These are phyloP conservation scores for Triplophysa bombifrons DNA, from an alignment of 2,797 vertebrate species.

Conservation along the genomic window DNA sequence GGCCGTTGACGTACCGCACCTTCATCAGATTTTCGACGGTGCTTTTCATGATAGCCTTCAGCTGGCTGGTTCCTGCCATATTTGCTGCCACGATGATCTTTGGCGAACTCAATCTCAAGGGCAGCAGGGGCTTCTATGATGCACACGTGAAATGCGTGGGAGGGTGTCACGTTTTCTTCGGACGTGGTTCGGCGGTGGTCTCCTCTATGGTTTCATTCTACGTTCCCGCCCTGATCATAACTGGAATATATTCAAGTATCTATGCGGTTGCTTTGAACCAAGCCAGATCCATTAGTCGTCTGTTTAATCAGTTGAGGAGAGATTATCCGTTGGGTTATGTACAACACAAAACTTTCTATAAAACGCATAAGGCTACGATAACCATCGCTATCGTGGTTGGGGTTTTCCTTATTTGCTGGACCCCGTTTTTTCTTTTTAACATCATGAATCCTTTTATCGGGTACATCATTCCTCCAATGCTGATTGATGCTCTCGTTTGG, in stretches of 20 bases:
- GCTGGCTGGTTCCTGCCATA: slow-evolving; percentile 48
- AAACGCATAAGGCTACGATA: slow-evolving; percentile 50
- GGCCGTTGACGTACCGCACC: slow-evolving; percentile 48
- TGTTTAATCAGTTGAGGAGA: slow-evolving; percentile 40
- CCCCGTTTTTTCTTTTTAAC: slow-evolving; percentile 53
- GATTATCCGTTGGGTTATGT: not conserved
- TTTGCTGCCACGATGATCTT: slow-evolving; percentile 39
- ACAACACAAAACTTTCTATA: no score
- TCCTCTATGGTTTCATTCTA: slow-evolving; percentile 50
- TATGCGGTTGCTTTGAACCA: slow-evolving; percentile 54
- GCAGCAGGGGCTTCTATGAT: slow-evolving; percentile 37
- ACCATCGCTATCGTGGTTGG: slow-evolving; percentile 54
- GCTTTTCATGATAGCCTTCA: slow-evolving; percentile 44
- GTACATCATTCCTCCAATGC: slow-evolving; percentile 23
- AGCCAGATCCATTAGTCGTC: slow-evolving; percentile 39
- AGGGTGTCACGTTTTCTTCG: slow-evolving; percentile 54
- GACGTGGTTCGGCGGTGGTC: slow-evolving; percentile 31
- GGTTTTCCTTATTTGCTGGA: slow-evolving; percentile 58
- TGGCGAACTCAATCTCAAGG: slow-evolving; percentile 44
- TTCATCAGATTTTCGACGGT: slow-evolving; percentile 30
- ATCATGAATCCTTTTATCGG: slow-evolving; percentile 49
- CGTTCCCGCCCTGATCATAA: slow-evolving; percentile 55
- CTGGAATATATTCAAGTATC: slow-evolving; percentile 54
- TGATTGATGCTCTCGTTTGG: slow-evolving; percentile 57
- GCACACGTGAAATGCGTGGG: slow-evolving; percentile 42